Base-by-base conservation (phyloP, 2,888 invertebrate species). In the Rhagium mordax region DNA sequence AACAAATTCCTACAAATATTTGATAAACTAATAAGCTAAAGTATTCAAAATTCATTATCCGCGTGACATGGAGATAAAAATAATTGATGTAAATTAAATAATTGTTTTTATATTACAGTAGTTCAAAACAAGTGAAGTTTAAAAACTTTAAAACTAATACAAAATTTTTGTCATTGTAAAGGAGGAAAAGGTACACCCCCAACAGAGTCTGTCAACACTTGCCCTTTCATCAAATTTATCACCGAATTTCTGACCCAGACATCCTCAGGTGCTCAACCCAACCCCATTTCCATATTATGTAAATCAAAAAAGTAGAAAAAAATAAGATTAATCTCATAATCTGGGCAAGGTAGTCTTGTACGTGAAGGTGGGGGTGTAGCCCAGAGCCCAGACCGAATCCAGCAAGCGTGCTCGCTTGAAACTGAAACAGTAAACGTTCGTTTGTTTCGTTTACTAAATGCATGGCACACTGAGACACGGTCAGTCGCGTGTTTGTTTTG, bases 401-500 rank as follows among this genome's bases (percentile, higher is more conserved):
- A 60, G 59, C 60, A 47, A 48, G 49, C 59, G 48, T 59, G 49
- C 59, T 61, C 51, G 70, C 61, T 53, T 55, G 49, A 65, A 68
- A 68, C 61, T 67, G 49, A 29, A 70, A 68, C 70, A 74, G 76
- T 76, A 69, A 72, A 67, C 70, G 62, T 53, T 74, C 66, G 74
- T 62, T 71, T 70, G 74, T 74, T 78, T 74, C 61, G 75, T 72
- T 71, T 71, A 70, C 76, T 48, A 71, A 74, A 57, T 66, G 69
- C 74, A 69, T 55, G 73, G 73, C 74, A 74, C 70, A 69, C 57
- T 55, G 68, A 60, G 74, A 76, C 71, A 49, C 53, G 78, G 71
- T 67, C 76, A 76, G 76, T 74, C 77, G 74, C 71, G 71, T 65
- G 77, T 60, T 71, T 64, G 72, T 64, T 65, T 70, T 51, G 69